Conservation (phyloP, 1,140 invertebrate species). For the Hycleus cichorii region DNA sequence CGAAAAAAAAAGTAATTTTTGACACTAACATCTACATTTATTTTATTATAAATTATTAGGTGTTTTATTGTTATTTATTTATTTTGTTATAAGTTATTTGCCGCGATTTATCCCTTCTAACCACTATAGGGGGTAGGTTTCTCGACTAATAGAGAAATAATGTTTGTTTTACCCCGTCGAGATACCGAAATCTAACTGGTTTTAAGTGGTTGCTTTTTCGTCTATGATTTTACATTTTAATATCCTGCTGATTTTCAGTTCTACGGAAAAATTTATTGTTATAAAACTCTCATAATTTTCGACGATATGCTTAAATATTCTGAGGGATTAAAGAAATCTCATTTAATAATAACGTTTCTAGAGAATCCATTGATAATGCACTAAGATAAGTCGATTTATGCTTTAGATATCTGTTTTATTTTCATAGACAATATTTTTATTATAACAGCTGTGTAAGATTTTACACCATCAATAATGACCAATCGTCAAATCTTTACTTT, state of each 20-base stretch:
- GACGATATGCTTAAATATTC: conserved; percentile 6
- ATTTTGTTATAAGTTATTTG: no score
- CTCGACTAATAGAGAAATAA: conserved; percentile 14
- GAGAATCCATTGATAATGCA: no score
- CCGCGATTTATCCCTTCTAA: not conserved
- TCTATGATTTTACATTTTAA: conserved; percentile 7
- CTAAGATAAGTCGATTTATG: no score
- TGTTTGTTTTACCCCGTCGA: conserved; percentile 4
- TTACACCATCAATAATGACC: no score
- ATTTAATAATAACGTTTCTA: conserved; percentile 1
- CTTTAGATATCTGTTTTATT: no score
- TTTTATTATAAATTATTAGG: no score
- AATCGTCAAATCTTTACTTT: no score
- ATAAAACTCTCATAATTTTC: conserved; percentile 4
- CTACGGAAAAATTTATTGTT: conserved; percentile 10
- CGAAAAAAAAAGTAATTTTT: no score
- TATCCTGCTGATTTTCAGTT: conserved; percentile 11
- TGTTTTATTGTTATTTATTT: no score
- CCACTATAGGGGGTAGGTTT: conserved; percentile 1
- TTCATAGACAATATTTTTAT: no score
- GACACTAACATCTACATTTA: no score
- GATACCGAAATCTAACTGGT: conserved; percentile 9
- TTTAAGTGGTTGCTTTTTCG: conserved; percentile 7
- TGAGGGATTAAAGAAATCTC: conserved; percentile 3
- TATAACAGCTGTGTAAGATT: no score